Base-by-base conservation (phyloP, 1,140 invertebrate species). In the Drosophila oshimai region DNA sequence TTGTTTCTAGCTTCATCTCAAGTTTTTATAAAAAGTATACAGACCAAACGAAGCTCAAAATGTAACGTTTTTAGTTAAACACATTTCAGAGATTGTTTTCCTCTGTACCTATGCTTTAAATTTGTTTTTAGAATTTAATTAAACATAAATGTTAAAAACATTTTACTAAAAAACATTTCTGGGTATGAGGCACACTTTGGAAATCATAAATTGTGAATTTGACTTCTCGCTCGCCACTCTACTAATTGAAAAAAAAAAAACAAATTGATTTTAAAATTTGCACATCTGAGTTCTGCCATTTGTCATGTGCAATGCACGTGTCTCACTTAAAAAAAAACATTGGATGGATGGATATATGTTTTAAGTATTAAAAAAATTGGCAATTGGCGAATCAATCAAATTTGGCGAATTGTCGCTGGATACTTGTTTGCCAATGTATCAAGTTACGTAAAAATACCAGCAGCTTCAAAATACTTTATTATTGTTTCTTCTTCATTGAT, bases 261-360 rank as follows among this genome's bases (percentile, higher is more conserved):
- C 39, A n/a, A 36, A 34, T 6, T n/a, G n/a, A 20, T 45, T 15
- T 24, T 17, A n/a, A 57, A 33, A 29, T 37, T 42, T 9, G 29
- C 65, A 42, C 77, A 81, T 73, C 78, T 83, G 78, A 46, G 68
- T 24, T 61, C 17, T 10, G 42, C 65, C 61, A 65, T 83, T 68
- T 73, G 39, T 83, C 78, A 83, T 51, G 4, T 12, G 46, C 33
- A 41, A 5, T 34, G 60, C 78, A 81, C 78, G 78, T 81, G 78
- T 29, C 61, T 4, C 33, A 34, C 36, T 61, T 34, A 17, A 50
- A 62, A 62, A 26, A 12, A 22, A 13, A n/a, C n/a, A n/a, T 39
- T 7, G 31, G 13, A 13, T 65, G 33, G 42, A 31, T 39, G 22
- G 12, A 49, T 51, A 31, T 64, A 68, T 77, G 83, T 80, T 77